Evolutionary conservation across 2,797 vertebrate genomes (phyloP).

Genomic region (Neosilurus hyrtlii): DNA sequence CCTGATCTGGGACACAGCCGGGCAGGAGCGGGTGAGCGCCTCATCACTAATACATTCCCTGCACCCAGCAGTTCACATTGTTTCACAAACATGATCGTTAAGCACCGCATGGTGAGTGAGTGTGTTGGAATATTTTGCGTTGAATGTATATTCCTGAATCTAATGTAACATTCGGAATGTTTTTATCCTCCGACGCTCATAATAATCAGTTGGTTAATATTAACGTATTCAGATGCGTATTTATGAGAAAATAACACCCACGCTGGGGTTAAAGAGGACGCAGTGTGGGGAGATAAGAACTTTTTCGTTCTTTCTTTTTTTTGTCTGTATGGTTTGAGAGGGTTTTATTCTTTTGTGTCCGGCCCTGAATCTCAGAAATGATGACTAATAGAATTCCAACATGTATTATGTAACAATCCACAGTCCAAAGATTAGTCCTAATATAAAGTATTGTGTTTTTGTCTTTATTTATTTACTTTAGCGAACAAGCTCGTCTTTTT

Average conservation of each 20-base stretch:
- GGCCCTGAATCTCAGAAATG: conserved; percentile 13
- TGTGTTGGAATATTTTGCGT: not conserved
- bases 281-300: not conserved
- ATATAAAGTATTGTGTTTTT: not conserved
- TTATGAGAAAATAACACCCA: not conserved
- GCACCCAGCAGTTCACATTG: not conserved
- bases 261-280: not conserved
- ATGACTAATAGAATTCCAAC: conserved; percentile 17
- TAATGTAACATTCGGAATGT: not conserved
- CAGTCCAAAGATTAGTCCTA: not conserved
- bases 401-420: conserved; percentile 15
- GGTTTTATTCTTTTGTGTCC: not conserved
- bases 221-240: not conserved
- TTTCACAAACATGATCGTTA: not conserved
- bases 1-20: conserved; percentile 98
- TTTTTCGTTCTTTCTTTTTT: too few relatives aligned
- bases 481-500: not conserved
- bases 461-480: not conserved
- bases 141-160: too few relatives aligned
- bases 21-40: conserved; percentile 89
- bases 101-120: not conserved
- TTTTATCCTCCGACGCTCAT: not conserved
- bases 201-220: not conserved
- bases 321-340: not conserved
- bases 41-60: not conserved